A percentile compares a stretch with the other conserved stretches of the same genome.
Conservation (phyloP, 1,140 invertebrate species). For the Drosophila triauraria region DNA sequence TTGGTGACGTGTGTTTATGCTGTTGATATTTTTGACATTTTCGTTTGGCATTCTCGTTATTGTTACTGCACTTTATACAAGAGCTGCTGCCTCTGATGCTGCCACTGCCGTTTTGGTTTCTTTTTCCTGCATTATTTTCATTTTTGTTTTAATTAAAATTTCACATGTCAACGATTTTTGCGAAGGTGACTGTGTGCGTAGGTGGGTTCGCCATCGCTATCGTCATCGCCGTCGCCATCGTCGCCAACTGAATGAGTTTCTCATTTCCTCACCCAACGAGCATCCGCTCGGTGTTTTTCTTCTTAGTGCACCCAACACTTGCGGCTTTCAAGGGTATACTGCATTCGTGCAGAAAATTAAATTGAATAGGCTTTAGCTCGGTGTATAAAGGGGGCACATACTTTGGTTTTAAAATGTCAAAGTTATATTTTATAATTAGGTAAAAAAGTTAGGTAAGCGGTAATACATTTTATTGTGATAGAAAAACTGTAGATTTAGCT, state of each 20-base stretch:
- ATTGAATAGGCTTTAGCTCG: not conserved
- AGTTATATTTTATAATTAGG: not conserved
- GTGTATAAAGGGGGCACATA: not conserved
- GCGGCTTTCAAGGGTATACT: conserved; percentile 31
- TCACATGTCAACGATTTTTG: conserved; percentile 74
- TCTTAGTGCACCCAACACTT: conserved; percentile 20
- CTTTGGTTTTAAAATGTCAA: not conserved
- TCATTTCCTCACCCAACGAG: conserved; percentile 57
- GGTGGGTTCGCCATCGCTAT: conserved; percentile 21
- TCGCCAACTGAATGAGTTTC: conserved; percentile 50
- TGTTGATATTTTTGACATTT: conserved; percentile 80
- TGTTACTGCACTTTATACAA: conserved; percentile 51
- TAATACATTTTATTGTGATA: too few species aligned
- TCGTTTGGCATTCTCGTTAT: conserved; percentile 73
- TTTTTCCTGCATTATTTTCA: conserved; percentile 63
- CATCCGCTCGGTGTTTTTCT: conserved; percentile 23
- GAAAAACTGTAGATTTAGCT: too few species aligned
- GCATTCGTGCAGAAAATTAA: conserved; percentile 9
- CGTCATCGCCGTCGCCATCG: not conserved
- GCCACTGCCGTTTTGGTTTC: conserved; percentile 23
- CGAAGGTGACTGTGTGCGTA: conserved; percentile 45
- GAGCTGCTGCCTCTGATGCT: conserved; percentile 26
- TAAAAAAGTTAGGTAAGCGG: not conserved
- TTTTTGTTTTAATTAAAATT: conserved; percentile 79
- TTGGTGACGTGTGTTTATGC: conserved; percentile 54